These are phyloP conservation scores for Gymnarchus niloticus DNA, from an alignment of 2,113 vertebrate species.

Conservation along the genomic window DNA sequence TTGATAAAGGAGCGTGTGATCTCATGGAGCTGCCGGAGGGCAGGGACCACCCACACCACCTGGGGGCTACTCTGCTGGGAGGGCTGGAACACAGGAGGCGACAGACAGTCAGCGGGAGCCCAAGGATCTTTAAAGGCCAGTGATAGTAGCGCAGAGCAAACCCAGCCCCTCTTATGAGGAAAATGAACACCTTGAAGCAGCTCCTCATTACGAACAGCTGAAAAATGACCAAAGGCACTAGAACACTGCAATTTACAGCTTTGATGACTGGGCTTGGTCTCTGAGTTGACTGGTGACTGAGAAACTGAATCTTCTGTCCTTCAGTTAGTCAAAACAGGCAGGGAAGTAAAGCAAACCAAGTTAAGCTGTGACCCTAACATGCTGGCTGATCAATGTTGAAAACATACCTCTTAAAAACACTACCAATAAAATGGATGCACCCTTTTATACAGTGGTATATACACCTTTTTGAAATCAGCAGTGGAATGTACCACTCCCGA, in stretches of 20 bases:
- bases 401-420: not conserved
- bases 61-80: constrained; percentile 92
- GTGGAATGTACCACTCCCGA: not conserved
- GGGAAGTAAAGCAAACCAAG: not conserved
- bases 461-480: not conserved
- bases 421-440: not conserved
- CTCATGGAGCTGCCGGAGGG: constrained; percentile 92
- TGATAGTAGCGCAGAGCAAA: not conserved
- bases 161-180: not conserved
- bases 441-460: too few relatives aligned
- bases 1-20: constrained; percentile 98
- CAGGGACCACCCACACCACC: constrained; percentile 94
- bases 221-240: not conserved
- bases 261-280: too few relatives aligned
- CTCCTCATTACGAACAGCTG: not conserved
- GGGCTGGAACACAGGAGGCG: constrained; percentile 58
- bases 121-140: not conserved
- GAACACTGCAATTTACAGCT: not conserved
- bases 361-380: not conserved
- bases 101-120: not conserved
- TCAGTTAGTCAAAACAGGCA: not conserved
- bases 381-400: not conserved
- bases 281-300: too few relatives aligned
- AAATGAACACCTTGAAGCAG: not conserved
- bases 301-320: not conserved